Evolutionary conservation across 2,888 invertebrate genomes (phyloP), one percentile per base, ranked within the genome.

Genomic region (Euclidia mi): DNA sequence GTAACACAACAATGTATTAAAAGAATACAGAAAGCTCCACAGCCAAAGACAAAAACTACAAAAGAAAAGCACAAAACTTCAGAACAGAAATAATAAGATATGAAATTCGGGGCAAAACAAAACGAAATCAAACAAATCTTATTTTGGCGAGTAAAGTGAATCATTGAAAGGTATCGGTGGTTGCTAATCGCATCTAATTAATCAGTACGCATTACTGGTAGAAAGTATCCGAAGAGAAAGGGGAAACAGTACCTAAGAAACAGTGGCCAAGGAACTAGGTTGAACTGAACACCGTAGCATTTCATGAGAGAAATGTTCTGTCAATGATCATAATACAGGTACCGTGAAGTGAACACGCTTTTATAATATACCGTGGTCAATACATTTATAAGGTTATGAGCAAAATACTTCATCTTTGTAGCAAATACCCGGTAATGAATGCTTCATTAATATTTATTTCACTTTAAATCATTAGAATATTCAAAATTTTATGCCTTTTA

Each of bases 151-250:
- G 53, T 57, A 69, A 77, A 78, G 72, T 76, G 78, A 83, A 79
- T 79, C 73, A 76, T 81, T 64, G 70, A 73, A 82, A 85, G 85
- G 84, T 88, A 78, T 82, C 81, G 80, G 76, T 73, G 69, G 74
- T 84, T 85, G 84, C 77, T 85, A 89, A 92, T 92, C 92, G 90
- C 86, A 84, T 83, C 88, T 90, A 92, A 94, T 94, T 93, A 92
- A 94, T 92, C 92, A 87, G 87, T 89, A 87, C 89, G 91, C 88
- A 89, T 90, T 90, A 86, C 82, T 77, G 79, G 81, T 91, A 92
- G 93, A 93, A 94, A 94, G 93, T 69, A 63, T 79, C 81, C 76
- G 78, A 87, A 89, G 91, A 92, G 92, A 92, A 92, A 92, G 92
- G 91, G 83, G 85, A 81, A 78, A 53, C 38, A 55, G 63, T 65